Conservation (phyloP, 2,888 invertebrate genomes). For the Phyllotreta striolata region DNA sequence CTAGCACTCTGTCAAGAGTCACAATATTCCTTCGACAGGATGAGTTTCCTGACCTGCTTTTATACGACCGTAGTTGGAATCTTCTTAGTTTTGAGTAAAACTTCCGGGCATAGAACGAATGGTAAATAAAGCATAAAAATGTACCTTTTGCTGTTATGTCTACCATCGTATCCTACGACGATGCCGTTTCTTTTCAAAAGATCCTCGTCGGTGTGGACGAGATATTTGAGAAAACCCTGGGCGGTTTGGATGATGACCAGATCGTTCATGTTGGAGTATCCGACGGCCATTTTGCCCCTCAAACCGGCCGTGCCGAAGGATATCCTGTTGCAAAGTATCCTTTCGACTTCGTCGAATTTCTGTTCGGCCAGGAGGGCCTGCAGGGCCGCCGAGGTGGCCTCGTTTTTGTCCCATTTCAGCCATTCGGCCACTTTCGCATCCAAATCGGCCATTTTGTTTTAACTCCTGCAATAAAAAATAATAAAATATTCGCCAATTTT, state of each 20-base stretch:
- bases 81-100: too few relatives aligned
- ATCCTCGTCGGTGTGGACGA: constrained; percentile 68
- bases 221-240: constrained; percentile 85
- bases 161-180: constrained; percentile 91
- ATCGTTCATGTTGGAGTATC: constrained; percentile 95
- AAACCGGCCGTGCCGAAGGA: constrained; percentile 94
- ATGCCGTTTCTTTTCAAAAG: constrained; percentile 73
- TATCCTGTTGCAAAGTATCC: constrained; percentile 74
- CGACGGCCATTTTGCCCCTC: constrained; percentile 91
- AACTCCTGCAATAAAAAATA: background rate
- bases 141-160: constrained; percentile 91
- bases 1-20: too few relatives aligned
- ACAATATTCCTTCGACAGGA: too few relatives aligned
- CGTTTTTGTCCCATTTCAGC: constrained; percentile 80
- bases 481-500: too few relatives aligned
- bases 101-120: too few relatives aligned
- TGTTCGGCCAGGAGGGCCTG: constrained; percentile 65
- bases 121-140: too few relatives aligned
- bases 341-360: constrained; percentile 68
- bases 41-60: too few relatives aligned
- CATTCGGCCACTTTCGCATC: constrained; percentile 75
- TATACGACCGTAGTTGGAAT: too few relatives aligned
- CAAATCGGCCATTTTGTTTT: constrained; percentile 53
- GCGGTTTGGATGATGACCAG: constrained; percentile 93
- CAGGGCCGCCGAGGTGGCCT: constrained; percentile 71